These are phyloP conservation scores for Pecten maximus DNA, from an alignment of 2,888 invertebrate species.

Conservation along the genomic window DNA sequence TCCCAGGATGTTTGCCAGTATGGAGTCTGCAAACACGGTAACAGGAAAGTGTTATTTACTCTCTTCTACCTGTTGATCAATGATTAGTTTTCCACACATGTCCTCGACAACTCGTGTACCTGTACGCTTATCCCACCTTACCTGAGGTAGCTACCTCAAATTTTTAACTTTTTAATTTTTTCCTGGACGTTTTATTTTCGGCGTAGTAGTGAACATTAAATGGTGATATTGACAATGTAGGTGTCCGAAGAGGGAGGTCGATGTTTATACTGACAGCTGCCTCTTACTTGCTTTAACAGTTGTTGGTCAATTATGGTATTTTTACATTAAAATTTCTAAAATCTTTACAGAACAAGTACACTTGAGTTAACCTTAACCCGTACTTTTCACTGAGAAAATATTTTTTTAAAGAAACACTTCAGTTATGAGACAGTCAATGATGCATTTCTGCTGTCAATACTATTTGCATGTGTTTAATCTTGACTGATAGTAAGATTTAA, in stretches of 20 bases:
- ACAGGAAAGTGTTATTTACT: constrained; percentile 16
- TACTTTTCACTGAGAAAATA: neutral
- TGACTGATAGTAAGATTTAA: neutral
- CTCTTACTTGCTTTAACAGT: neutral
- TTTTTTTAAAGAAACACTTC: neutral
- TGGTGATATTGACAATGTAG: neutral
- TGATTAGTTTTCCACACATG: neutral
- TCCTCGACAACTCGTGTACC: neutral
- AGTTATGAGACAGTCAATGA: neutral
- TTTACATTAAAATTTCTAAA: neutral
- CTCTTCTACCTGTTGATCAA: neutral
- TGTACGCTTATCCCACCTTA: neutral
- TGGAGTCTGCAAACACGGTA: neutral
- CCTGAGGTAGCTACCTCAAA: neutral
- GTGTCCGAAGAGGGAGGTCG: neutral
- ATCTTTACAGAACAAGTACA: neutral
- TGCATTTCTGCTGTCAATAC: neutral
- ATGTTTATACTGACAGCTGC: neutral
- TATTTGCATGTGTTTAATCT: neutral
- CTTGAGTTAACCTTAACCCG: neutral
- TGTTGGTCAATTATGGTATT: neutral
- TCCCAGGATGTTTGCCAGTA: constrained; percentile 24
- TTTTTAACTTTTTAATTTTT: neutral
- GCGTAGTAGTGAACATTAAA: neutral
- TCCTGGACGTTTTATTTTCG: neutral